Evolutionary conservation across 2,113 vertebrate genomes (phyloP).

Genomic region (Mormyrus lacerda): DNA sequence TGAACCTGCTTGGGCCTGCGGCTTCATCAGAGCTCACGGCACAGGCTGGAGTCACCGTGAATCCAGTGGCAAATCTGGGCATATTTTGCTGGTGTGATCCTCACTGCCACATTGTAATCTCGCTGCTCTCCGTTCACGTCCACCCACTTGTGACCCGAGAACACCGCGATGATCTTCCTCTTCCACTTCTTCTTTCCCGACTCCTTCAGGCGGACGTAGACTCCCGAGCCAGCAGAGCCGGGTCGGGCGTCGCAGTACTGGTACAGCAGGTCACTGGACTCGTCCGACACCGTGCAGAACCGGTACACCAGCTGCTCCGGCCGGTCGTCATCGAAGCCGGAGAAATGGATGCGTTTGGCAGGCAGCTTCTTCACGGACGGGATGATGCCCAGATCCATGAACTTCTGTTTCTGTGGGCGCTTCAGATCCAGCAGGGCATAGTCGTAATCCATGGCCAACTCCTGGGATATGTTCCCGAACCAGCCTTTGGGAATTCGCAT

Average conservation of each 20-base stretch:
- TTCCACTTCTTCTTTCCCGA: conserved; percentile 69
- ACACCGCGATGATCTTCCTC: conserved; percentile 81
- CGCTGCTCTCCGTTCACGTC: conserved; percentile 63
- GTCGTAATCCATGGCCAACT: conserved; percentile 71
- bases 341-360: conserved; percentile 81
- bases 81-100: conserved; percentile 85
- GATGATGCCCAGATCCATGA: conserved; percentile 80
- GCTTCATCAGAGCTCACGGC: conserved; percentile 59
- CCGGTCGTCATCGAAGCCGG: conserved; percentile 75
- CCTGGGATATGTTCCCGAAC: conserved; percentile 53
- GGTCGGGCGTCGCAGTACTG: conserved; percentile 81
- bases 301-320: conserved; percentile 77
- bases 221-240: conserved; percentile 78
- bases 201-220: conserved; percentile 79
- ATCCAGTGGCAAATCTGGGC: conserved; percentile 94
- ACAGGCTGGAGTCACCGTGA: conserved; percentile 64
- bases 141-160: conserved; percentile 82
- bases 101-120: conserved; percentile 88
- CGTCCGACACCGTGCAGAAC: conserved; percentile 80
- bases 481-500: conserved; percentile 81
- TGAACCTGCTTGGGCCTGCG: background rate
- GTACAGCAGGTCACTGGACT: conserved; percentile 79
- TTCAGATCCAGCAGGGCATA: conserved; percentile 85
- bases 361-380: conserved; percentile 61
- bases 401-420: conserved; percentile 65